A percentile compares a stretch with the other conserved stretches of the same genome.
These are phyloP conservation scores for Sclerurus mexicanus DNA, from an alignment of 2,113 vertebrate genomes.

Conservation along the genomic window DNA sequence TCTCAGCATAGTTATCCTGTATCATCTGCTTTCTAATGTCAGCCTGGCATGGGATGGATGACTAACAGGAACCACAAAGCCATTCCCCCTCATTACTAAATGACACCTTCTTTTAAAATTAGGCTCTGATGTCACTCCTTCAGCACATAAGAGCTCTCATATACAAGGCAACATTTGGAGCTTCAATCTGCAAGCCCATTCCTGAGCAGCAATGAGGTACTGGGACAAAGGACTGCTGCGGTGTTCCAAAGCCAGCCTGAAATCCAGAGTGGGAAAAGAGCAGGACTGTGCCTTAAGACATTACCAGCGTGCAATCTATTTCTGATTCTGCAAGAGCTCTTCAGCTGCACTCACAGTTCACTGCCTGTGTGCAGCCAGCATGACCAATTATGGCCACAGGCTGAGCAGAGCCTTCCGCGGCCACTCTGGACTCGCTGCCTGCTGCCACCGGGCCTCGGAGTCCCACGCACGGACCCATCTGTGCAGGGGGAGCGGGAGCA, in stretches of 20 bases:
- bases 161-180: not conserved
- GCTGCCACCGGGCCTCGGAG: rapidly evolving
- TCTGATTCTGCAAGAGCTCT: not conserved
- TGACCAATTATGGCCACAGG: conserved; percentile 9
- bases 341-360: not conserved
- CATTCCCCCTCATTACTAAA: not conserved
- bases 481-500: rapidly evolving
- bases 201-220: rapidly evolving
- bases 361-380: not conserved
- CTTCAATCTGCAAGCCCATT: not conserved
- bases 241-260: not conserved
- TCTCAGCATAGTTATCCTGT: rapidly evolving
- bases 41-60: not conserved
- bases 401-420: rapidly evolving
- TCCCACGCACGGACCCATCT: rapidly evolving
- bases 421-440: rapidly evolving
- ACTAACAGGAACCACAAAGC: not conserved
- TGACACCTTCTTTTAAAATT: not conserved
- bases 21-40: not conserved
- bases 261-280: not conserved
- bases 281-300: rapidly evolving
- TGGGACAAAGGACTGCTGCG: not conserved
- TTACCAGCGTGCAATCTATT: rapidly evolving
- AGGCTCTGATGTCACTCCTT: not conserved
- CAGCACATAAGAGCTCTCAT: not conserved